phyloP scores from a whole-genome alignment of 2,113 vertebrate genomes.

The Columbina picui region DNA sequence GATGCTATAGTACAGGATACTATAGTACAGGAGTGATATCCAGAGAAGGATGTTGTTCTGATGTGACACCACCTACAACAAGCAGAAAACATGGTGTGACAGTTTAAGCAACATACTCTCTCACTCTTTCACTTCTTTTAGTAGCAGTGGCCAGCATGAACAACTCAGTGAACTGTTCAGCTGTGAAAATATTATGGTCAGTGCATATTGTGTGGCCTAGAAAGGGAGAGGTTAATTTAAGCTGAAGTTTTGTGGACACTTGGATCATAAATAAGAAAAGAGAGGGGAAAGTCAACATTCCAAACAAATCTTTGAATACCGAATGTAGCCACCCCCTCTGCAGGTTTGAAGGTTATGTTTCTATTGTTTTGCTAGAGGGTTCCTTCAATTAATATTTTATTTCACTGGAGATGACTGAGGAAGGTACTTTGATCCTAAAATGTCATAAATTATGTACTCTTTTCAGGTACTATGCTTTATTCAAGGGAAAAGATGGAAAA shows the following conservation, averaged over 20 bases:
- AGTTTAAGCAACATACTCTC: neutral
- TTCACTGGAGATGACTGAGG: neutral
- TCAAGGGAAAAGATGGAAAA: neutral
- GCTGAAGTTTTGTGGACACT: neutral
- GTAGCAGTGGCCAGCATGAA: neutral
- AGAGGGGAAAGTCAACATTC: neutral
- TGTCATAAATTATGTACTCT: neutral
- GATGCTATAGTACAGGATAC: no score
- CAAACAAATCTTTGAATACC: neutral
- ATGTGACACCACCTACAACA: neutral
- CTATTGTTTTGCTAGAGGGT: neutral
- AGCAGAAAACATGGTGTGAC: neutral
- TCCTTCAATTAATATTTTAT: neutral
- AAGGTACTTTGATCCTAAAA: neutral
- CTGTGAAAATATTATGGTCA: neutral
- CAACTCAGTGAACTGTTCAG: neutral
- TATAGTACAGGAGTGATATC: neutral
- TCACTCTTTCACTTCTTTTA: neutral
- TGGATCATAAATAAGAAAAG: neutral
- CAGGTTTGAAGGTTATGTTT: neutral
- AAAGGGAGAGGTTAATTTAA: neutral
- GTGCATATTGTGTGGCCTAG: neutral
- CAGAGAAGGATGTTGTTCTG: neutral
- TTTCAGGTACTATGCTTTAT: neutral
- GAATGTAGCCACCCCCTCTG: neutral